Percentiles rank a stretch among this genome's conserved stretches.
These are phyloP conservation scores for Celastrina argiolus DNA, from an alignment of 2,888 invertebrate species.

Conservation along the genomic window DNA sequence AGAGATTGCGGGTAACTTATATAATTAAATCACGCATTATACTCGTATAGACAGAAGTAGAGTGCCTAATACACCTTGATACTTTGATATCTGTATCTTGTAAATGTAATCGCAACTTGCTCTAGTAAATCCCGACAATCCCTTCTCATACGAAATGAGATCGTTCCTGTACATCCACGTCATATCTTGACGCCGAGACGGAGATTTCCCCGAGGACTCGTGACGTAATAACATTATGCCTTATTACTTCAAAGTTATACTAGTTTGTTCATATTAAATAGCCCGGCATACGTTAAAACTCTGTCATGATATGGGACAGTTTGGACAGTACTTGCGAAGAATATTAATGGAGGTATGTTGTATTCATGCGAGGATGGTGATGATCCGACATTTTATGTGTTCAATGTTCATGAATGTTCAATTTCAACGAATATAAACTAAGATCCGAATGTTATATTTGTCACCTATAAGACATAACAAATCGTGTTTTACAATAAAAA, in stretches of 20 bases:
- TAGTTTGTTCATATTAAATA: conserved; percentile 16
- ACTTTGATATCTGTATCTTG: background rate
- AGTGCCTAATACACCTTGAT: background rate
- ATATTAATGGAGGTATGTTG: background rate
- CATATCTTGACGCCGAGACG: conserved; percentile 39
- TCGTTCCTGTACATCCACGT: conserved; percentile 29
- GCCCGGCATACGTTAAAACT: background rate
- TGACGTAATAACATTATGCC: conserved; percentile 40
- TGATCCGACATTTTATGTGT: background rate
- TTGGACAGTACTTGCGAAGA: background rate
- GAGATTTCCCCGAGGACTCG: conserved; percentile 44
- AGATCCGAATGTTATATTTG: too few relatives aligned
- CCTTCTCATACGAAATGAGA: conserved; percentile 22
- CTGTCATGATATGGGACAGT: conserved; percentile 10
- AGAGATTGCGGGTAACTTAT: too few relatives aligned
- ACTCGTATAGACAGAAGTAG: background rate
- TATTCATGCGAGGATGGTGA: background rate
- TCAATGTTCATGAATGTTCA: background rate
- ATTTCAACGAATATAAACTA: background rate
- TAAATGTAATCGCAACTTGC: conserved; percentile 20
- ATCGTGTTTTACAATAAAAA: too few relatives aligned
- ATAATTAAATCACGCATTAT: too few relatives aligned
- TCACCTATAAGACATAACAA: too few relatives aligned
- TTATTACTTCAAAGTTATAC: conserved; percentile 26
- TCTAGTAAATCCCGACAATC: conserved; percentile 23